A percentile compares a stretch with the other conserved stretches of the same genome.
Conservation (phyloP, 2,888 invertebrate genomes). For the Choristoneura rosaceana region DNA sequence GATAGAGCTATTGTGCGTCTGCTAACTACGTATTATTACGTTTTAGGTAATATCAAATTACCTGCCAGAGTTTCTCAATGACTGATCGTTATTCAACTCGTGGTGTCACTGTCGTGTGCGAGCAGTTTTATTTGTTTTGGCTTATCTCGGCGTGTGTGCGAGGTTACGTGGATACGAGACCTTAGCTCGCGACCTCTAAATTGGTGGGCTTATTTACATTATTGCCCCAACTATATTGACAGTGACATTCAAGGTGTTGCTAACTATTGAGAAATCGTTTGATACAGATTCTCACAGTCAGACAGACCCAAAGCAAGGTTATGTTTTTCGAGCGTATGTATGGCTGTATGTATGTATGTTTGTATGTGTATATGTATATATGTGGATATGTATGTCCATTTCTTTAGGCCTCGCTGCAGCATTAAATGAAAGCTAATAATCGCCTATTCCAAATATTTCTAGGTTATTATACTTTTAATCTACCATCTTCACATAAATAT, state of each 20-base stretch:
- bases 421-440: too few species aligned
- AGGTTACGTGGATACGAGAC: slow-evolving; percentile 18
- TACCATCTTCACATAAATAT: too few species aligned
- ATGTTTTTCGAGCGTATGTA: too few species aligned
- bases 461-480: too few species aligned
- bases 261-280: slow-evolving; percentile 9
- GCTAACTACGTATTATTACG: not conserved
- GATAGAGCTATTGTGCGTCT: not conserved
- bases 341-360: too few species aligned
- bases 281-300: not conserved
- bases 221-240: slow-evolving; percentile 18
- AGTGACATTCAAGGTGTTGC: slow-evolving; percentile 32
- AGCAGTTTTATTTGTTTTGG: slow-evolving; percentile 6
- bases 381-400: too few species aligned
- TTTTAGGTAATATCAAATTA: slow-evolving; percentile 9
- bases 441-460: too few species aligned
- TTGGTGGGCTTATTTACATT: slow-evolving; percentile 15
- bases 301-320: too few species aligned
- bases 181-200: slow-evolving; percentile 29
- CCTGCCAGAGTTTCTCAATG: slow-evolving; percentile 6
- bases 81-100: not conserved
- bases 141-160: slow-evolving; percentile 19
- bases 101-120: not conserved
- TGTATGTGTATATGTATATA: too few species aligned
- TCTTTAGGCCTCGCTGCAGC: too few species aligned